Base-by-base conservation (phyloP, 2,113 vertebrate species). In the Camelus bactrianus region DNA sequence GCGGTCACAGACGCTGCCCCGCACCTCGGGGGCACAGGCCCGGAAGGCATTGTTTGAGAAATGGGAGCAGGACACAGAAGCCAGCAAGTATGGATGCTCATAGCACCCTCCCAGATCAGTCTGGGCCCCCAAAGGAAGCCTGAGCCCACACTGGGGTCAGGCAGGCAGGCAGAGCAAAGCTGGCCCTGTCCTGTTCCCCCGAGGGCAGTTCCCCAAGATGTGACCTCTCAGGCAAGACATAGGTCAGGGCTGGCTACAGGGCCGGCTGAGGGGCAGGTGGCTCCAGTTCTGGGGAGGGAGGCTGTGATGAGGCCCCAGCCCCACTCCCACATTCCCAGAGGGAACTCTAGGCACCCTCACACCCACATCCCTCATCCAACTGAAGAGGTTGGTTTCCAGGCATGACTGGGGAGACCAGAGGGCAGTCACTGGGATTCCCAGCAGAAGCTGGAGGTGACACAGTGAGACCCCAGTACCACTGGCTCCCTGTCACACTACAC, bases 31-130 rank as follows among this genome's bases (percentile, higher is more conserved):
- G 10, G 98, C 99, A 0, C 99, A 99, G 92, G 98, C 99, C 96
- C 99, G 99, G 87, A 99, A 99, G 58, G 99, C 99, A 0, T 96
- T 99, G 50, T 99, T 99, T 4, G 99, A 99, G 98, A 99, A 99
- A 95, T 98, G 99, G 85, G 99, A 99, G 97, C 99, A 98, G 0
- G 99, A 99, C 6, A 96, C 46, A 91, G 38, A 5, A 42, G 98
- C 10, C 88, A 82, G 94, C 88, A 99, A 98, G 99, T 99, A 98
- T 0, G 98, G 96, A 81, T 16, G 20, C 52, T 26, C 20, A 38
- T 6, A 5, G 42, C 4, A 0, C 9, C 24, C 42, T 54, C 42
- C 42, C 46, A 42, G 19, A 24, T 10, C 62, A 48, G 38, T 32
- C 48, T 4, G 4, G n/a, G 35, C 7, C 42, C n/a, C 30, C 67